Base-by-base conservation (phyloP, 2,113 vertebrate genomes). In the Promerops cafer region DNA sequence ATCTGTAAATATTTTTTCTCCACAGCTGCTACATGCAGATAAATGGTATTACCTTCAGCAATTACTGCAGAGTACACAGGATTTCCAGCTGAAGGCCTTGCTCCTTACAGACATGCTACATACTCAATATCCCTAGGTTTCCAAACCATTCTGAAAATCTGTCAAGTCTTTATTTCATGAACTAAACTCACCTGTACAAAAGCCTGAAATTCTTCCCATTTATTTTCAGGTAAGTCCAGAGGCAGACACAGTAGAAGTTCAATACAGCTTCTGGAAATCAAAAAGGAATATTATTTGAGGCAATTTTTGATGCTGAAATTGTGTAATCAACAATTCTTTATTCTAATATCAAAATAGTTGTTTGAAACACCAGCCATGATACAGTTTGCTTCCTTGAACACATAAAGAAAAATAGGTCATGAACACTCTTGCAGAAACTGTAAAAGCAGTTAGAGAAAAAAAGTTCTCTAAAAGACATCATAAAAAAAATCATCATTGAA, bases 191-290 rank as follows among this genome's bases (percentile, higher is more conserved):
- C 99, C 99, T 99, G 98, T 49, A 99, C 98, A 94, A 98, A 98
- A 54, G 98, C 97, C 97, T 98, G 98, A 95, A 99, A 98, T 75
- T 98, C 97, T 86, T 98, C 96, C 99, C 99, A 99, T 40, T 99
- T 97, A 79, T 91, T 97, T 96, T 98, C 97, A 96, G 99, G 98
- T 95, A 99, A 91, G n/a, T 98, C 98, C 98, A 99, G 96, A 89
- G 98, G 98, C 85, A 99, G 89, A 70, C 99, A 99, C 8, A 99
- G 96, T 45, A 99, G 94, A 96, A 99, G 98, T 97, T 99, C 99
- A 96, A 99, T 98, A 98, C 99, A 99, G 97, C 99, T 99, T 98
- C 99, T 99, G 96, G 53, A 97, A 94, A 60, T 95, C 93, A 96
- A 89, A 93, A 28, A 50, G 68, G 8, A 82, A 64, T 45, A 92